Base-by-base conservation (phyloP, 2,113 vertebrate genomes). In the Gambusia affinis region DNA sequence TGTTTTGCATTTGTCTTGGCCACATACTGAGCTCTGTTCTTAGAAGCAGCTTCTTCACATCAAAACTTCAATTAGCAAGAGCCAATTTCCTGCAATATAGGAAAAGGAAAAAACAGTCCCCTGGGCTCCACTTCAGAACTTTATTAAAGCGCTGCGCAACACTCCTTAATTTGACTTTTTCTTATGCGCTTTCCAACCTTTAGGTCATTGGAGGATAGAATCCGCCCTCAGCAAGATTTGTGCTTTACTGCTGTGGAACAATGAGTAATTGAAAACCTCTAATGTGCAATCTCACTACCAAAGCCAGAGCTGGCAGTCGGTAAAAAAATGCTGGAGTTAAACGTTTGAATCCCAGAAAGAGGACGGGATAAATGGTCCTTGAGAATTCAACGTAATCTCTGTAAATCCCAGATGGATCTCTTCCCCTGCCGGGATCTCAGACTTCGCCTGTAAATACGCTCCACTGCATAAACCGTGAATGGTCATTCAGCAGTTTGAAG, bases 11-110 rank as follows among this genome's bases (percentile, higher is more conserved):
- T 17, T 79, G 51, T 66, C 63, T 19, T 6, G 4, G 27, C 57
- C 37, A 54, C 31, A 63, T 72, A 28, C 64, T 51, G 28, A 14
- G 29, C 78, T 77, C 67, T n/a, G 24, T 61, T 81, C 66, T 75
- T 66, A 76, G 64, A 28, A 81, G 69, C 79, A 68, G n/a, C 39
- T 67, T 73, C 75, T 63, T 62, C 76, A 86, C 73, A 67, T 71
- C 73, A 72, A 67, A 70, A 80, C 80, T 84, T 85, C 72, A 80
- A 87, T 88, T 79, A 84, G 75, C 3, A 6, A 72, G 63, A 80
- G 63, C 80, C 76, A 82, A 78, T 90, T 89, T 85, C 33, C 60
- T 31, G 14, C 64, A 65, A 81, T 82, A 84, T 78, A 64, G 75
- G 73, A 68, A 12, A 39, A 24, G 12, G 11, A 73, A 77, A 57